Conservation (phyloP, 2,888 invertebrate species). For the Gisinianus flammeolus region DNA sequence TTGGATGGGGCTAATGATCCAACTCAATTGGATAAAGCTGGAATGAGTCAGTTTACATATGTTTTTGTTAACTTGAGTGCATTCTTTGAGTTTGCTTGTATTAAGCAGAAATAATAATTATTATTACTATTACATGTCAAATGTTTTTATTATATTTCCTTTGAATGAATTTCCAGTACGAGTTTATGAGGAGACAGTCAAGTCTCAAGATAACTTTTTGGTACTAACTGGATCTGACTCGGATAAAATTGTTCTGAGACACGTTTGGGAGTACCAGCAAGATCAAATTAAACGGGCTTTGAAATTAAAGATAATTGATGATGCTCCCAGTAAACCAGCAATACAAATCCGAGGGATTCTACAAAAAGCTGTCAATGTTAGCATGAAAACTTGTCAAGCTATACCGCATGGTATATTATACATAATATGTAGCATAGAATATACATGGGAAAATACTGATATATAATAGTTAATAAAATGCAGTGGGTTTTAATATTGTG, state of each 20-base stretch:
- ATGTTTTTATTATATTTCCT: not conserved
- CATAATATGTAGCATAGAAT: too few species aligned
- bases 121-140: not conserved
- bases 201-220: not conserved
- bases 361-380: not conserved
- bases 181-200: conserved; percentile 4
- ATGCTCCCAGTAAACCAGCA: not conserved
- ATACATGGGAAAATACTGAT: not conserved
- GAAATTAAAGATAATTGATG: not conserved
- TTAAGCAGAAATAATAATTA: too few species aligned
- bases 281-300: conserved; percentile 20
- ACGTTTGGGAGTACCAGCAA: conserved; percentile 18
- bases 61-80: too few species aligned
- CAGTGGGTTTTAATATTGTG: not conserved
- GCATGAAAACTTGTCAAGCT: conserved; percentile 8
- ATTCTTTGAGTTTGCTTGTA: too few species aligned
- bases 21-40: not conserved
- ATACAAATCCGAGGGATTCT: not conserved
- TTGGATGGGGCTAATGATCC: not conserved
- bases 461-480: not conserved
- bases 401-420: conserved; percentile 22
- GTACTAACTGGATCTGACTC: not conserved
- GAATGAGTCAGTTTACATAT: too few species aligned
- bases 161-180: not conserved
- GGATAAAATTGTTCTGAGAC: not conserved